Conservation (phyloP, 2,113 vertebrate genomes). For the Ophiodon elongatus region DNA sequence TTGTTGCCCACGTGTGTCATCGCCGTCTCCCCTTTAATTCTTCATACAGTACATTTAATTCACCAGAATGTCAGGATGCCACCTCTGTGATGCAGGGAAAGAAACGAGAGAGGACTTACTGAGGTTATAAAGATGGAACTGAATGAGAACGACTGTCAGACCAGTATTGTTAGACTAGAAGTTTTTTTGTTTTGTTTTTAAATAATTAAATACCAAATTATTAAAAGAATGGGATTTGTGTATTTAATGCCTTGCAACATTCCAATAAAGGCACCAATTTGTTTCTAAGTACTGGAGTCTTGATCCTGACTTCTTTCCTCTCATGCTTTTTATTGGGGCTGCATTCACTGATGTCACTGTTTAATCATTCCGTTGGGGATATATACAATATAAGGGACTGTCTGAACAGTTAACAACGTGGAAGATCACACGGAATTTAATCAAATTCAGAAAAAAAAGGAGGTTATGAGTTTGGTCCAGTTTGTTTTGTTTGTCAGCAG, state of each 20-base stretch:
- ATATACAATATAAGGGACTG: neutral
- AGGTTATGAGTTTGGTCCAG: neutral
- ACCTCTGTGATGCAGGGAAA: constrained; percentile 84
- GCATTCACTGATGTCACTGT: neutral
- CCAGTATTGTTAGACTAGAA: constrained; percentile 89
- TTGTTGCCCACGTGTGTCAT: constrained; percentile 37
- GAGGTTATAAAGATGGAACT: constrained; percentile 76
- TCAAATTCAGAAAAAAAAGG: neutral
- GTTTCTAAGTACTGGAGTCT: constrained; percentile 87
- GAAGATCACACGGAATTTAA: neutral
- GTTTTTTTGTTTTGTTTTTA: constrained; percentile 83
- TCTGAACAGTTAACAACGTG: neutral
- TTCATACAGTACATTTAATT: constrained; percentile 76
- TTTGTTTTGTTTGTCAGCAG: too few species aligned
- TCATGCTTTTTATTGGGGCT: neutral
- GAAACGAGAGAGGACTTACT: constrained; percentile 56
- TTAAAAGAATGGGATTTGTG: constrained; percentile 90
- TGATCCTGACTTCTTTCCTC: neutral
- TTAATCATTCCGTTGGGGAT: neutral
- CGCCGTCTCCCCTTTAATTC: constrained; percentile 60
- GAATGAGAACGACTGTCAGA: constrained; percentile 89
- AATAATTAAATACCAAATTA: constrained; percentile 86
- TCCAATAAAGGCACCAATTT: constrained; percentile 96
- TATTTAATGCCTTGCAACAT: constrained; percentile 93
- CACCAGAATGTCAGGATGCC: constrained; percentile 55